Evolutionary conservation across 2,113 vertebrate genomes (phyloP).

Genomic region (Taxidea taxus): DNA sequence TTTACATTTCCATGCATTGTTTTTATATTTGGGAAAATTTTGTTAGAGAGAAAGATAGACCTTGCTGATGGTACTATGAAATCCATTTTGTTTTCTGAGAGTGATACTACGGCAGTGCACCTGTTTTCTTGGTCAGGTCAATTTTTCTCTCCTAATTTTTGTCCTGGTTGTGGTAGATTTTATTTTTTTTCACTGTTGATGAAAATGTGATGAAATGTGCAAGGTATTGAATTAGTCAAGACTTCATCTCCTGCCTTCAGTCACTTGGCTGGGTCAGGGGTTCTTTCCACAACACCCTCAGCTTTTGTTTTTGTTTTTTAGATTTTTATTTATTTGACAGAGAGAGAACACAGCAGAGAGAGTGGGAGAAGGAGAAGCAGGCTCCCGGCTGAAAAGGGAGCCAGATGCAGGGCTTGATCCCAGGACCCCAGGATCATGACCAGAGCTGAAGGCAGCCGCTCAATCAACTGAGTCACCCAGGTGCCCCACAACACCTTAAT

Average conservation of each 20-base stretch:
- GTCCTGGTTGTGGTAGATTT: neutral
- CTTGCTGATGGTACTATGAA: neutral
- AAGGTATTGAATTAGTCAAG: neutral
- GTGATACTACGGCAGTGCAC: neutral
- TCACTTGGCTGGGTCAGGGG: neutral
- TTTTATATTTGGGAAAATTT: neutral
- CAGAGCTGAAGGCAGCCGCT: too few relatives aligned
- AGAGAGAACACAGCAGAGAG: too few relatives aligned
- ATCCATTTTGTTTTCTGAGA: conserved; percentile 1
- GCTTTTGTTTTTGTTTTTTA: neutral
- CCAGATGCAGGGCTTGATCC: too few relatives aligned
- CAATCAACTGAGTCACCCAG: too few relatives aligned
- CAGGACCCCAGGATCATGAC: too few relatives aligned
- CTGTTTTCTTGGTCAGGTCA: neutral
- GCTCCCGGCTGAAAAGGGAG: too few relatives aligned
- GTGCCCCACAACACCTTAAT: neutral
- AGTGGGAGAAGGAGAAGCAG: too few relatives aligned
- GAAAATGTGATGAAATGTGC: neutral
- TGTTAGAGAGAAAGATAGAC: neutral
- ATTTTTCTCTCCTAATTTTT: neutral
- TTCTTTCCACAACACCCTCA: neutral
- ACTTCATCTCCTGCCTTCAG: neutral
- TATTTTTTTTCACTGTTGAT: neutral
- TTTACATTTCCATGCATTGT: neutral
- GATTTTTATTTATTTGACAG: too few relatives aligned